Conservation (phyloP, 1,140 invertebrate genomes). For the Orchestia grillus region DNA sequence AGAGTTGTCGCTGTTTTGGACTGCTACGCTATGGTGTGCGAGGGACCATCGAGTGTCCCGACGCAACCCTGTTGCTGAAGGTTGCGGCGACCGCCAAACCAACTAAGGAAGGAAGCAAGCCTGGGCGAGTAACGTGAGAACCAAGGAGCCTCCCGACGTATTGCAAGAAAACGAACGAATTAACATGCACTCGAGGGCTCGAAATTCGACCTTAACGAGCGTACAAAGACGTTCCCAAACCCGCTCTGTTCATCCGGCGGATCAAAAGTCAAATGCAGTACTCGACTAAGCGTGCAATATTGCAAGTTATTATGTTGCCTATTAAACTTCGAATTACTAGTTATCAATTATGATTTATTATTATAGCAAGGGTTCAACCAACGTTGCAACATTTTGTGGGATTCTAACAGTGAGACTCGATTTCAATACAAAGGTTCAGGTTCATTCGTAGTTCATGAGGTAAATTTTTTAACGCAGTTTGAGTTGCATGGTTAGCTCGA, state of each 20-base stretch:
- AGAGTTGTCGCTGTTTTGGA: not conserved
- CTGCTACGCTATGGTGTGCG: too few relatives aligned
- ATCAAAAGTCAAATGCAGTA: not conserved
- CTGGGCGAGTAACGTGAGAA: not conserved
- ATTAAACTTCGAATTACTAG: not conserved
- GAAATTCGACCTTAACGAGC: not conserved
- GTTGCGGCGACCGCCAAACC: not conserved
- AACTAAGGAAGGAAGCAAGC: not conserved
- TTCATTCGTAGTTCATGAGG: not conserved
- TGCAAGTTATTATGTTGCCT: not conserved
- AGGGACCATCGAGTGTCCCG: not conserved
- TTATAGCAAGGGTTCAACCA: too few relatives aligned
- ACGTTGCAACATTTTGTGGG: not conserved
- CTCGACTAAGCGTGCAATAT: not conserved
- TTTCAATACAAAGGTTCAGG: not conserved
- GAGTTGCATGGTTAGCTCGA: too few relatives aligned
- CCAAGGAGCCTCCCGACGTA: not conserved
- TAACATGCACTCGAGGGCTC: not conserved
- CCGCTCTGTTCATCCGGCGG: not conserved
- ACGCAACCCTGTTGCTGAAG: not conserved
- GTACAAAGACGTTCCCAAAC: not conserved
- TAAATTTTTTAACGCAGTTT: too few relatives aligned
- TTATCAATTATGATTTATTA: not conserved
- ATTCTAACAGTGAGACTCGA: too few relatives aligned
- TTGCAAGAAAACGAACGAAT: not conserved